These are phyloP conservation scores for Vulpes vulpes DNA, from an alignment of 2,113 vertebrate genomes.

Conservation along the genomic window DNA sequence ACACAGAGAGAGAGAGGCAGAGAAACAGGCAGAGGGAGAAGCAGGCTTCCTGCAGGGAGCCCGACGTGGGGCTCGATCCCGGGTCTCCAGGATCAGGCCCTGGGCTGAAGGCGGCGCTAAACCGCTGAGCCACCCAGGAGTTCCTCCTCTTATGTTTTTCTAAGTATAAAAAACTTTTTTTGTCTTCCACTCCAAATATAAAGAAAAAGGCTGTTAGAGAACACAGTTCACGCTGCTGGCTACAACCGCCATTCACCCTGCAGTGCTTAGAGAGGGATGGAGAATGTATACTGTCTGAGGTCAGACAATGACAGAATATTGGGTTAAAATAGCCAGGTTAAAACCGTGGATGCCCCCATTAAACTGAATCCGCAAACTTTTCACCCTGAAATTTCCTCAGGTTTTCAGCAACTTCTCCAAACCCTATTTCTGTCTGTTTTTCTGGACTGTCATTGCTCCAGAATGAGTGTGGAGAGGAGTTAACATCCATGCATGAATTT, in stretches of 20 bases:
- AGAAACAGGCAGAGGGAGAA: too few relatives aligned
- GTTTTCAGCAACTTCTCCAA: not conserved
- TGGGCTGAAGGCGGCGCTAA: too few relatives aligned
- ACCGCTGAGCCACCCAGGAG: too few relatives aligned
- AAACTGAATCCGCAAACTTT: not conserved
- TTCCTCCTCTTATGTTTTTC: not conserved
- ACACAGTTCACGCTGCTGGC: not conserved
- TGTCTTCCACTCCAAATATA: not conserved
- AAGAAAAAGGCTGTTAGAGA: not conserved
- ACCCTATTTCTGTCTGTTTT: not conserved
- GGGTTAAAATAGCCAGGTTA: not conserved
- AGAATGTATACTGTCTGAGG: not conserved
- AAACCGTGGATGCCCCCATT: not conserved
- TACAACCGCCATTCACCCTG: not conserved
- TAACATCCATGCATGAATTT: not conserved
- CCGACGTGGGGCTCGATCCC: too few relatives aligned
- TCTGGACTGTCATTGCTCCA: not conserved
- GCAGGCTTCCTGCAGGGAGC: too few relatives aligned
- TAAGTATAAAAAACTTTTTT: not conserved
- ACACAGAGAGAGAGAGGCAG: too few relatives aligned
- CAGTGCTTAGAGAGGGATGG: not conserved
- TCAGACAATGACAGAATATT: not conserved
- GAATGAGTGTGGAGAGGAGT: not conserved
- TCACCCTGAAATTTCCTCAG: not conserved
- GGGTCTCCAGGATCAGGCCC: too few relatives aligned